Conservation (phyloP, 2,797 vertebrate genomes). For the Falco novaeseelandiae region DNA sequence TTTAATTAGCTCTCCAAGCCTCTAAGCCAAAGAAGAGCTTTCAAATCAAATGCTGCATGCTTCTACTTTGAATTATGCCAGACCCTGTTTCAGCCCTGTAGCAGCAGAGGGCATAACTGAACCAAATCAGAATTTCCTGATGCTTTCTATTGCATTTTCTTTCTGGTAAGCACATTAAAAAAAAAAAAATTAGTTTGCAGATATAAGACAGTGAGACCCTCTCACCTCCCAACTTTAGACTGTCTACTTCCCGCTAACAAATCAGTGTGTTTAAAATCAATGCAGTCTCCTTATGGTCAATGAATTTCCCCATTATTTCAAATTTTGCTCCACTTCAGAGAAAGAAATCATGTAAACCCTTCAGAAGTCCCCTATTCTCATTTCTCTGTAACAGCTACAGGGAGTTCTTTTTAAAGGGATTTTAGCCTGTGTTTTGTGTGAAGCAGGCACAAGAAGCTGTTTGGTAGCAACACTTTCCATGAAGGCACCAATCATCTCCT, state of each 20-base stretch:
- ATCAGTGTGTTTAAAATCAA: neutral
- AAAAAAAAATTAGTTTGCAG: neutral
- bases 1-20: constrained; percentile 3
- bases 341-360: neutral
- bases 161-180: neutral
- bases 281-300: neutral
- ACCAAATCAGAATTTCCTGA: neutral
- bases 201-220: neutral
- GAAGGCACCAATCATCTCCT: neutral
- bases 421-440: neutral
- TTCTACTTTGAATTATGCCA: neutral
- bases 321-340: neutral
- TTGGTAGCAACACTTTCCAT: neutral
- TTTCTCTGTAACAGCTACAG: neutral
- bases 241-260: neutral
- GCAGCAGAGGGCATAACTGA: neutral
- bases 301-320: neutral
- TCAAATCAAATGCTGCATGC: neutral
- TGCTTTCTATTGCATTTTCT: neutral
- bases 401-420: neutral
- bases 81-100: neutral
- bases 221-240: neutral
- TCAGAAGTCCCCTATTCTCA: neutral
- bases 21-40: neutral
- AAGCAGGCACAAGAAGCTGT: neutral